Percentiles rank a stretch among this genome's conserved stretches.
Conservation (phyloP, 2,797 vertebrate species). For the Heterohyrax brucei region DNA sequence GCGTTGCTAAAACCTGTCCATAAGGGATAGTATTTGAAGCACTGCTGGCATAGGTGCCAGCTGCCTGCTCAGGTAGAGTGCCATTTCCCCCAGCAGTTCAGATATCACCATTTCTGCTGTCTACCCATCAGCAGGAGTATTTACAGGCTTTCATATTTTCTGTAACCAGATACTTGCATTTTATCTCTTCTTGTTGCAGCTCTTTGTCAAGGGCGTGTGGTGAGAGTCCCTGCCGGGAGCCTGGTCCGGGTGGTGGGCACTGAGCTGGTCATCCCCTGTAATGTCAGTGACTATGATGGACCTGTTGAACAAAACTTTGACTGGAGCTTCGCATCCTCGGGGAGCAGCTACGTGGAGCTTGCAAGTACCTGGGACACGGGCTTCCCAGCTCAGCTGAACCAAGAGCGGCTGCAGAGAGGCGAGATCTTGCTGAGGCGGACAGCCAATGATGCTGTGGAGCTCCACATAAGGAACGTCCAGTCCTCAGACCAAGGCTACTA, state of each 20-base stretch:
- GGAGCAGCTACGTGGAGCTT: conserved; percentile 86
- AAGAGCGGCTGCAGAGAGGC: conserved; percentile 90
- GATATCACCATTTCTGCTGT: background rate
- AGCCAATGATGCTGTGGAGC: conserved; percentile 93
- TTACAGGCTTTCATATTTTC: background rate
- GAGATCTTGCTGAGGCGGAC: conserved; percentile 93
- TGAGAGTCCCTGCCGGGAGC: conserved; percentile 93
- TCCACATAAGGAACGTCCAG: conserved; percentile 93
- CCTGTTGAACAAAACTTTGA: conserved; percentile 98
- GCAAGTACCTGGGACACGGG: conserved; percentile 95
- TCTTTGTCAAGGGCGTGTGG: conserved; percentile 92
- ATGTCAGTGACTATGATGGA: conserved; percentile 94
- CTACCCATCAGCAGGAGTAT: background rate
- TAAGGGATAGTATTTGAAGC: background rate
- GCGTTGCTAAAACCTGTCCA: background rate
- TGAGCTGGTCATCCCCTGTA: conserved; percentile 94
- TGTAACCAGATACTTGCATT: background rate
- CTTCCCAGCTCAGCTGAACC: conserved; percentile 92
- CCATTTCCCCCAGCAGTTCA: background rate
- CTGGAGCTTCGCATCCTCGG: conserved; percentile 91
- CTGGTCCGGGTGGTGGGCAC: conserved; percentile 95
- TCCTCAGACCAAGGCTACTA: conserved; percentile 93
- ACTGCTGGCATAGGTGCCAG: background rate
- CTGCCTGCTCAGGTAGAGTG: background rate
- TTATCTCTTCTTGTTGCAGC: conserved; percentile 67